A percentile compares a stretch with the other conserved stretches of the same genome.
phyloP scores from a whole-genome alignment of 2,113 vertebrate species.

The Natator depressus region DNA sequence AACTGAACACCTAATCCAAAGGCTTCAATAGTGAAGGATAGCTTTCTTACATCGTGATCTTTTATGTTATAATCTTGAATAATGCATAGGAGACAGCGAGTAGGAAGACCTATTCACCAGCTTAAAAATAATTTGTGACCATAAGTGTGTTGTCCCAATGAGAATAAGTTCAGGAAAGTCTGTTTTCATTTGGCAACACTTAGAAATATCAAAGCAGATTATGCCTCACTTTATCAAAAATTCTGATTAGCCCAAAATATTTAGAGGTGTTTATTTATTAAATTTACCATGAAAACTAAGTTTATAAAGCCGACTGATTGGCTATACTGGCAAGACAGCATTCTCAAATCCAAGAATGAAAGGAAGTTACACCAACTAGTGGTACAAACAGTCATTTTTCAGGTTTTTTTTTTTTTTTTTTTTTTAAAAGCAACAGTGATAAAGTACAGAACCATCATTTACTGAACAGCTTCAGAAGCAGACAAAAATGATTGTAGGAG shows the following conservation, averaged over 20 bases:
- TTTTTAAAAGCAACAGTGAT: conserved; percentile 40
- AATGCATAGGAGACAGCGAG: conserved; percentile 21
- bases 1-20: conserved; percentile 58
- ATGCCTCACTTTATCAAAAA: neutral
- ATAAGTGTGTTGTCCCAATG: neutral
- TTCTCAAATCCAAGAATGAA: neutral
- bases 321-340: neutral
- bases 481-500: conserved; percentile 28
- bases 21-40: conserved; percentile 38
- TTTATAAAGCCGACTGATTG: neutral
- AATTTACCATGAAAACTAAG: neutral
- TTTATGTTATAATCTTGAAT: neutral
- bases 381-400: neutral
- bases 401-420: neutral
- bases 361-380: conserved; percentile 1
- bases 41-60: neutral
- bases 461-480: conserved; percentile 60
- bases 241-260: neutral
- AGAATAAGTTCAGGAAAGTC: conserved; percentile 14
- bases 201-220: conserved; percentile 18
- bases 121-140: conserved; percentile 32
- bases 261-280: neutral
- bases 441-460: conserved; percentile 62
- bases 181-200: conserved; percentile 33
- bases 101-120: neutral